A percentile compares a stretch with the other conserved stretches of the same genome.
Conservation (phyloP, 2,888 invertebrate genomes). For the Atethmia centrago region DNA sequence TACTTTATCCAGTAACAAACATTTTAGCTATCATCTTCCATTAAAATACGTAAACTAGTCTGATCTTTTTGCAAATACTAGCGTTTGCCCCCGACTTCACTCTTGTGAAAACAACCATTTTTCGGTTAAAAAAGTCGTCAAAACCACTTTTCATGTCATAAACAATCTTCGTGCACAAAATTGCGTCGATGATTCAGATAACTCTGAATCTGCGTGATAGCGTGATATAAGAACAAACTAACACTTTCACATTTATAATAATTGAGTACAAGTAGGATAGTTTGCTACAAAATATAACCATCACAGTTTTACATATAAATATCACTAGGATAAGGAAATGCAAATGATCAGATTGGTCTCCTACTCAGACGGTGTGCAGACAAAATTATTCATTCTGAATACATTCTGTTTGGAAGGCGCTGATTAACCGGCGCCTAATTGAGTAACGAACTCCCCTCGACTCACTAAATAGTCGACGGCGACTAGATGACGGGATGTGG, state of each 20-base stretch:
- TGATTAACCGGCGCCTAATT: conserved; percentile 88
- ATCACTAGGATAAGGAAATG: conserved; percentile 63
- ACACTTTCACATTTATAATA: not conserved
- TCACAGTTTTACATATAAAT: too few species aligned
- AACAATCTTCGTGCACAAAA: not conserved
- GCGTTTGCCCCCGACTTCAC: too few species aligned
- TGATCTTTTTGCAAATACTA: conserved; percentile 1
- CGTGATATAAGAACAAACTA: not conserved
- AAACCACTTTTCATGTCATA: too few species aligned
- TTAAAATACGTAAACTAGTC: not conserved
- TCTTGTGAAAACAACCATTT: not conserved
- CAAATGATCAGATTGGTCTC: conserved; percentile 64
- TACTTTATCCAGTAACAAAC: conserved; percentile 5
- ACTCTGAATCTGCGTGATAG: not conserved
- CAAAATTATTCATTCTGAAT: conserved; percentile 81
- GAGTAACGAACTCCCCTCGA: conserved; percentile 87
- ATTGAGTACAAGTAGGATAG: not conserved
- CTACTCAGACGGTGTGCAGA: conserved; percentile 64
- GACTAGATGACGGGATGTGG: conserved; percentile 68
- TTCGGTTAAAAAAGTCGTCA: not conserved
- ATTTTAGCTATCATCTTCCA: not conserved
- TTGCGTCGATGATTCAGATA: not conserved
- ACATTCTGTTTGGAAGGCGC: conserved; percentile 84
- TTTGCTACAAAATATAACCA: not conserved
- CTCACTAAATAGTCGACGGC: conserved; percentile 83